Evolutionary conservation across 2,797 vertebrate genomes (phyloP).

Genomic region (Labeo calbasu): DNA sequence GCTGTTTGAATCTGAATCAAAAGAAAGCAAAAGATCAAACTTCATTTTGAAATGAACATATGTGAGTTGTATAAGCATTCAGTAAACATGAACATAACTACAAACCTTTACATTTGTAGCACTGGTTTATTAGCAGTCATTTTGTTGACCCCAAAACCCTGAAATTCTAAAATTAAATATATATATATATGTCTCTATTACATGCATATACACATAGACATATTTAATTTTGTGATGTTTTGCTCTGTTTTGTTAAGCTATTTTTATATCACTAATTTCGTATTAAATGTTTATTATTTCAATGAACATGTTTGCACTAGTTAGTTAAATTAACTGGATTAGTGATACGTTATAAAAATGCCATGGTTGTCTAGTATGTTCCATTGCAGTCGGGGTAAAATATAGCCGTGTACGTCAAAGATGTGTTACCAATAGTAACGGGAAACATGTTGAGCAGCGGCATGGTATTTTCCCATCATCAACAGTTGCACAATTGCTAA

Average conservation of each 20-base stretch:
- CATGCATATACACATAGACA: too few relatives aligned
- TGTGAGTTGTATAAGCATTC: neutral
- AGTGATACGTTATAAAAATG: neutral
- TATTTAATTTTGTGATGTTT: too few relatives aligned
- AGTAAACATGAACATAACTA: neutral
- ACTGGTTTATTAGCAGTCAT: neutral
- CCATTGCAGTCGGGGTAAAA: neutral
- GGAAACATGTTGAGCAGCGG: neutral
- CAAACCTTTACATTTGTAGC: neutral
- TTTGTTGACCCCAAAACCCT: too few relatives aligned
- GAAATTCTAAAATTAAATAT: too few relatives aligned
- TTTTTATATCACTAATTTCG: neutral
- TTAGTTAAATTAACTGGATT: neutral
- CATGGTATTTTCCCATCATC: constrained; percentile 39
- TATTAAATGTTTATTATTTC: neutral
- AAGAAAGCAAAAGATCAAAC: neutral
- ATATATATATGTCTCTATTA: too few relatives aligned
- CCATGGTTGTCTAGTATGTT: neutral
- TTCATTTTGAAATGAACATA: neutral
- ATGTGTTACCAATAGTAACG: neutral
- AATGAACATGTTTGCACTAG: neutral
- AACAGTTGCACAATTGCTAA: constrained; percentile 38
- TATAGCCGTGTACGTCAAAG: neutral
- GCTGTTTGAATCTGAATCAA: neutral
- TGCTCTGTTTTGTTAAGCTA: neutral